Base-by-base conservation (phyloP, 2,113 vertebrate species). In the Craseonycteris thonglongyai region DNA sequence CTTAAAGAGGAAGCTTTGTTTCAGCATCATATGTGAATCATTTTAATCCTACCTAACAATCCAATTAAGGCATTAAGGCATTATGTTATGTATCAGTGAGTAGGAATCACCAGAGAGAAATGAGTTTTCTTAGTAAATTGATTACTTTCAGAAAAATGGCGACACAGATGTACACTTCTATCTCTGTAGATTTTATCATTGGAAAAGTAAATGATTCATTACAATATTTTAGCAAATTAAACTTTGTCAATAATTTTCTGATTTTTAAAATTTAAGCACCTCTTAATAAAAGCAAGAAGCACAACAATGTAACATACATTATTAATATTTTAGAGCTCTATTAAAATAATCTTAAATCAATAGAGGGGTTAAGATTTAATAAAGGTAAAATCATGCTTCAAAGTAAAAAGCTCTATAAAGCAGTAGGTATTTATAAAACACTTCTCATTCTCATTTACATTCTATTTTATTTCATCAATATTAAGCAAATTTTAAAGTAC, bases 11-110 rank as follows among this genome's bases (percentile, higher is more conserved):
- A 90, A 12, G 5, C 59, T 96, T 96, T 95, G 83, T 94, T 33
- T 88, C 71, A 88, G 47, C 45, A 91, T 85, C 38, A 54, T 63
- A 35, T 61, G 51, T 69, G 49, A 95, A 79, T 59, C 87, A 95
- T 58, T 93, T 95, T 93, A 95, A 88, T 95, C 76, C 88, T 81
- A 90, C 76, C 84, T 93, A 96, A 78, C 87, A 75, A 92, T 93
- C 81, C 87, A 96, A 74, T 94, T 95, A 94, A 84, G 59, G 71
- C 87, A 72, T 66, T 75, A 93, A 91, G 66, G 68, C 38, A 81
- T 97, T 76, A 65, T 90, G 71, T 61, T 76, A 78, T 69, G 40
- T 90, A 66, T 88, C 93, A 83, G n/a, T 88, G 93, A 88, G 51
- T 78, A 95, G 79, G 65, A 90, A 79, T 54, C 85, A 69, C 75